Base-by-base conservation (phyloP, 2,113 vertebrate species). In the Triplophysa rosa region DNA sequence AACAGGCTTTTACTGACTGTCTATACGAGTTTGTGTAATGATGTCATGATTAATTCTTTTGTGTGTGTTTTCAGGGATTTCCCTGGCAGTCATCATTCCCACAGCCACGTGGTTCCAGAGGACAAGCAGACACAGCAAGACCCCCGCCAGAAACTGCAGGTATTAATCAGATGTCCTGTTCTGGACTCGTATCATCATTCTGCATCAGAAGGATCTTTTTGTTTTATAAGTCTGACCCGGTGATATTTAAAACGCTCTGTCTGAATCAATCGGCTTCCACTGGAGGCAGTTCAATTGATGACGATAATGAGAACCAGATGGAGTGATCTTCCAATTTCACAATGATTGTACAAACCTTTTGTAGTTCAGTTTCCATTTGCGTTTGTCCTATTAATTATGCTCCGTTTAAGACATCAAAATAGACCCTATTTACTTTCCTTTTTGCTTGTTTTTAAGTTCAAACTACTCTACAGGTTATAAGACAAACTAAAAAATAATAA, bases 51-150 rank as follows among this genome's bases (percentile, higher is more conserved):
- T 52, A 68, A 16, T 78, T n/a, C 14, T 29, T 58, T 23, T 16
- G 26, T 71, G 6, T 77, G 40, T 74, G 11, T 80, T 88, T 82
- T 91, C 71, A 94, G 19, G 95, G 95, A 83, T 97, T 95, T 66
- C 87, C 92, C n/a, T 98, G 97, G 97, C 94, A 92, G 78, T 89
- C 94, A 0, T 94, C 94, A 75, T 97, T 94, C n/a, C 92, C 92
- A 65, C 93, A 93, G 77, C 87, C 94, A 45, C 92, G 88, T 70
- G 94, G 92, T 84, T 90, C 93, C 84, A 94, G 93, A 5, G 79
- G 92, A 75, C 93, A 94, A 17, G 91, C 91, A 14, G 91, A 92
- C 67, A 87, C 90, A 17, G 91, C 93, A 72, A 91, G 95, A 86
- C 92, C 93, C 0, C 92, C 94, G 77, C 90, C 95, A 86, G 91